Evolutionary conservation across 2,797 vertebrate genomes (phyloP), one percentile per base, ranked within the genome.

Genomic region (Bovichtus diacanthus): DNA sequence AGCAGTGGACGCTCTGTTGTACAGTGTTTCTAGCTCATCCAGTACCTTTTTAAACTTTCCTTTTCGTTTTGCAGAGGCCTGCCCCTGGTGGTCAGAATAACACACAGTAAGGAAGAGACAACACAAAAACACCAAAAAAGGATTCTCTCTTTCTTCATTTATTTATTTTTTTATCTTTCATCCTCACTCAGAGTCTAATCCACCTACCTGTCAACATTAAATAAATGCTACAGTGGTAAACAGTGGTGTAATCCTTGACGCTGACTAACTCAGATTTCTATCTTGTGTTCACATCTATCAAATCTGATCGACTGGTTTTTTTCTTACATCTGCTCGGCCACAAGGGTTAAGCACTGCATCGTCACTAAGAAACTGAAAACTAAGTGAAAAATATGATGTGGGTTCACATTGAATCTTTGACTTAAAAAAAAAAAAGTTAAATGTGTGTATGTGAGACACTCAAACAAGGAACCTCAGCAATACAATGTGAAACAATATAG

Each of bases 31-130:
- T 97, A 96, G 92, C 95, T 93, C 92, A 95, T 94, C 95, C 97
- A 99, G 98, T 99, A 99, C 98, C 98, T 99, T 99, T 98, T 99
- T 99, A 98, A 96, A 99, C 95, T 99, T 99, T 96, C 98, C 96
- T 98, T 99, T 97, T 94, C 98, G 97, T 94, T 99, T 99, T 97
- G 98, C 97, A 96, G 97, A 97, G 95, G 98, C 97, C 97, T 99
- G 98, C 95, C 97, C 98, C 98, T 99, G 98, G 97, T 98, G 98
- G 98, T 99, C 96, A 99, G 97, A 99, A 99, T 92, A 98, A 99
- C 97, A 99, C 95, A 98, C 95, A 96, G 96, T 99, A 95, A 99
- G 98, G 92, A 86, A 92, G 90, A 97, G 97, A 97, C 96, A 95
- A 97, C 93, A 98, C 92, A 96, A 95, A 96, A 86, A 96, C 93